Base-by-base conservation (phyloP, 2,113 vertebrate genomes). In the Myotis davidii region DNA sequence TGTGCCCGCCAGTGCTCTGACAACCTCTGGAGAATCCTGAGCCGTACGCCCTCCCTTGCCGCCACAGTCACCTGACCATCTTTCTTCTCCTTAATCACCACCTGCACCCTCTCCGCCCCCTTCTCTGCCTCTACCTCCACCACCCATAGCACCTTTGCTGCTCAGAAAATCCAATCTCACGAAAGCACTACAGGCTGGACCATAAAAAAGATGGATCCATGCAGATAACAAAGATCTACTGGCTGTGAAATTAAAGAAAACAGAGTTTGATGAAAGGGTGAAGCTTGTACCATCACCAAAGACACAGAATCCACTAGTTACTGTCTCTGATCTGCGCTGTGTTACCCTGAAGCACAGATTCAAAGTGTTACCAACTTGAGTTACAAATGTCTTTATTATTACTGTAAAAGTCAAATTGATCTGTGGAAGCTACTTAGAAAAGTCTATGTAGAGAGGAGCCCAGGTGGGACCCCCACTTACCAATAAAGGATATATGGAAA, bases 211-310 rank as follows among this genome's bases (percentile, higher is more conserved):
- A 98, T 27, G 96, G 23, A 11, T 98, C 97, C 0, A 69, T 98
- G 96, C 97, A 98, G 27, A 97, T 99, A 97, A 99, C 98, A 27
- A 97, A 94, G 99, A 99, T 90, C 98, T 99, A 65, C 98, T 99
- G 70, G 98, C 98, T n/a, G 99, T 99, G 17, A 99, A 98, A 95
- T 96, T 99, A 14, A 23, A 13, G 23, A 42, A 7, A 59, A 59
- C 81, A 97, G 59, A 54, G 48, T 85, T 0, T 94, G 81, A 88
- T 79, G 92, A 87, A 85, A 73, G 2, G n/a, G 94, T 74, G 21
- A 97, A 98, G 98, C 95, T 93, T 94, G 42, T 73, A 73, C 96
- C 98, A 50, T 97, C 98, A 79, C 85, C 45, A 18, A 97, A 96
- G 74, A 92, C 78, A 78, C 32, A 14, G 56, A 96, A 96, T 45